A percentile compares a stretch with the other conserved stretches of the same genome.
Conservation (phyloP, 2,113 vertebrate species). For the Clarias batrachus region DNA sequence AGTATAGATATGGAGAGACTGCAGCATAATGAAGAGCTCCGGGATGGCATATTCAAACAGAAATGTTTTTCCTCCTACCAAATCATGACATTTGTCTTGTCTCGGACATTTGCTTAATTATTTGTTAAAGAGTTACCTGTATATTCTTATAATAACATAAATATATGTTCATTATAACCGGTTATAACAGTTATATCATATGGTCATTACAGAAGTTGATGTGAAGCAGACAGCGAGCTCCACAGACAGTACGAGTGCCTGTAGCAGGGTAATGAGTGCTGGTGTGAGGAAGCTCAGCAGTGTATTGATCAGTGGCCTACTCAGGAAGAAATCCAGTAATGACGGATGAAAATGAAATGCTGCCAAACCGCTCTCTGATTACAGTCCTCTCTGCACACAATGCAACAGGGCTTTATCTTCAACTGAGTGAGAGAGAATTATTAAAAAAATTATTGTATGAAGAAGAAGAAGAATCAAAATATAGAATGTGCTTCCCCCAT, state of each 20-base stretch:
- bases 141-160: background rate
- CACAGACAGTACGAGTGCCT: conserved; percentile 4
- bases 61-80: background rate
- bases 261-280: conserved; percentile 28
- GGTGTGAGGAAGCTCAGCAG: conserved; percentile 31
- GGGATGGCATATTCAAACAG: background rate
- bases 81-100: background rate
- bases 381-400: conserved; percentile 11
- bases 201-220: conserved; percentile 3
- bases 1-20: background rate
- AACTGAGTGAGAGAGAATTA: background rate
- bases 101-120: background rate
- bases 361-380: conserved; percentile 27
- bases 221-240: conserved; percentile 1
- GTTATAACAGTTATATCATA: background rate
- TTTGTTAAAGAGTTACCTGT: background rate
- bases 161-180: background rate
- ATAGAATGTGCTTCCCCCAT: background rate
- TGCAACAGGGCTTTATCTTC: background rate
- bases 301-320: conserved; percentile 35
- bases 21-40: background rate
- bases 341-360: conserved; percentile 36
- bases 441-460: background rate
- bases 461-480: background rate
- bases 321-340: conserved; percentile 29